These are phyloP conservation scores for Elysia chlorotica DNA, from an alignment of 1,140 invertebrate genomes.

Conservation along the genomic window DNA sequence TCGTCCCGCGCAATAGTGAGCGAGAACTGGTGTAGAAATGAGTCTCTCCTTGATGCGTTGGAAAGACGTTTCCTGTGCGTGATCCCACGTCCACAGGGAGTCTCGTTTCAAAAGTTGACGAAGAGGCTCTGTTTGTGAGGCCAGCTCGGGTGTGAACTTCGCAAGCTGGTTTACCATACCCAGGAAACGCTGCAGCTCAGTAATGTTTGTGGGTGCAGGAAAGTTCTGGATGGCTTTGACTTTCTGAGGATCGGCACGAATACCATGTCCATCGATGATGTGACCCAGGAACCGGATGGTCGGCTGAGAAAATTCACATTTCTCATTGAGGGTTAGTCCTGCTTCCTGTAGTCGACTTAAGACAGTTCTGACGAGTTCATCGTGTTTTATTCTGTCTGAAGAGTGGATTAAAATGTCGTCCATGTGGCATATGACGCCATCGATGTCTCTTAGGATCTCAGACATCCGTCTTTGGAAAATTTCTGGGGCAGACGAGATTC, in stretches of 20 bases:
- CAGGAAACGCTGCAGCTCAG: constrained; percentile 29
- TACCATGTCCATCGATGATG: background rate
- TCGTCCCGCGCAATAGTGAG: background rate
- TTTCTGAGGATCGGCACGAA: background rate
- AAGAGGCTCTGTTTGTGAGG: constrained; percentile 12
- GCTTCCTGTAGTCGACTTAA: background rate
- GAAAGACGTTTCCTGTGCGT: constrained; percentile 13
- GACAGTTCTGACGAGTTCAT: background rate
- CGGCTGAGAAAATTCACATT: background rate
- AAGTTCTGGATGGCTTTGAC: constrained; percentile 22
- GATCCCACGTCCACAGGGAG: constrained; percentile 19
- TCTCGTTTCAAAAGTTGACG: constrained; percentile 18
- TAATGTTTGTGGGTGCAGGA: constrained; percentile 14
- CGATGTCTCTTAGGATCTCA: background rate
- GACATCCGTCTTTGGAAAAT: background rate
- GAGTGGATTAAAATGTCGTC: background rate
- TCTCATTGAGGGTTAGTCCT: background rate
- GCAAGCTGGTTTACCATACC: constrained; percentile 58
- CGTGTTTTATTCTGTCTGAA: background rate
- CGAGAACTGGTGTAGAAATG: background rate
- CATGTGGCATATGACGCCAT: background rate
- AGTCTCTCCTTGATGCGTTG: constrained; percentile 12
- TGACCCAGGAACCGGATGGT: background rate
- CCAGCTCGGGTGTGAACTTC: constrained; percentile 36
- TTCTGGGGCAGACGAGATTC: background rate